Percentiles rank a stretch among this genome's conserved stretches.
phyloP scores from a whole-genome alignment of 2,113 vertebrate species.

The Psammodynastes pulverulentus region DNA sequence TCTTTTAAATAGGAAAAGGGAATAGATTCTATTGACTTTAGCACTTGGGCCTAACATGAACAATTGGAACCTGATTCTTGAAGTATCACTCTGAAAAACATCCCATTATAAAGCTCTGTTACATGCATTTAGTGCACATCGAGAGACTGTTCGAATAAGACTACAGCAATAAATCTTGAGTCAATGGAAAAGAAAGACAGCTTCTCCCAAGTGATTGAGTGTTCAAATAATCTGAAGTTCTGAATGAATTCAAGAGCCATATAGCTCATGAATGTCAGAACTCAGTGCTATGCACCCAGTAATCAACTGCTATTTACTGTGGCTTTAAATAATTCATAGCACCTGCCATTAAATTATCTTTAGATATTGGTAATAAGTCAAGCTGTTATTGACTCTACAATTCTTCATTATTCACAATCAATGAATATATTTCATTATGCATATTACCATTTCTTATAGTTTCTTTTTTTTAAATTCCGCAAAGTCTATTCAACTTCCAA shows the following conservation, averaged over 20 bases:
- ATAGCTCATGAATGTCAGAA: not conserved
- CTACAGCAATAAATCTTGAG: not conserved
- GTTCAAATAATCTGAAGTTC: not conserved
- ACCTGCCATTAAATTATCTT: not conserved
- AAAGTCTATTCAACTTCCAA: conserved; percentile 6
- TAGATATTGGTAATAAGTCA: not conserved
- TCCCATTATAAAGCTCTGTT: not conserved
- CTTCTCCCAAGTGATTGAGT: conserved; percentile 2
- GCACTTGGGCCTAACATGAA: not conserved
- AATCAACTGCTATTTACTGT: not conserved
- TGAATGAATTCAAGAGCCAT: not conserved
- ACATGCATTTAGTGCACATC: not conserved
- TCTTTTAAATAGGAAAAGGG: not conserved
- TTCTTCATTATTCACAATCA: conserved; percentile 5
- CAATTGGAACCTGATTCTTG: not conserved
- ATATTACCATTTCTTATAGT: not conserved
- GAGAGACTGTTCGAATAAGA: not conserved
- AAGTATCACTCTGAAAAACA: not conserved
- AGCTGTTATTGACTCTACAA: not conserved
- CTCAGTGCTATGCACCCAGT: not conserved
- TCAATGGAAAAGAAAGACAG: not conserved
- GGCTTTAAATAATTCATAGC: conserved; percentile 18
- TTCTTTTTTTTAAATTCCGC: conserved; percentile 5
- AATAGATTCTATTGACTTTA: not conserved
- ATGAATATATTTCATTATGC: not conserved